These are phyloP conservation scores for Spizaetus ornatus DNA, from an alignment of 2,113 vertebrate genomes.

Conservation along the genomic window DNA sequence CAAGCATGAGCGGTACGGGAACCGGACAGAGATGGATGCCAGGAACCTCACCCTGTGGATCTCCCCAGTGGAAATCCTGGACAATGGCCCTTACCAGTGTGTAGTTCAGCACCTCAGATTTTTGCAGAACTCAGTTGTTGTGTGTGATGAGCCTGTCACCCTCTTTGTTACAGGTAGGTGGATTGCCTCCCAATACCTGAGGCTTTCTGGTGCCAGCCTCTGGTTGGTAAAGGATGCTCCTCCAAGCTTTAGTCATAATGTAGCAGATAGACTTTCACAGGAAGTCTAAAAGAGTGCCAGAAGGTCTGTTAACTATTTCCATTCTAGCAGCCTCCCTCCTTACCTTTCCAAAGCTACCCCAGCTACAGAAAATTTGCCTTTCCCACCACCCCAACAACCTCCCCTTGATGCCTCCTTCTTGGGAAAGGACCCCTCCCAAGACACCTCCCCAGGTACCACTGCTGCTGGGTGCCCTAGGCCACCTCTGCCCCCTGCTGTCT, in stretches of 20 bases:
- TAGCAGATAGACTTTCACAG: background rate
- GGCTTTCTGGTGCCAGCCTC: background rate
- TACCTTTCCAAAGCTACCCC: background rate
- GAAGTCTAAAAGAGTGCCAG: background rate
- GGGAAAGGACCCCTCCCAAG: background rate
- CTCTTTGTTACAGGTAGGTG: slow-evolving; percentile 70
- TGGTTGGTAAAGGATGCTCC: background rate
- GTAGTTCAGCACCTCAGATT: background rate
- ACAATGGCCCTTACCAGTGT: slow-evolving; percentile 62
- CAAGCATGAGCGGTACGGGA: accelerated
- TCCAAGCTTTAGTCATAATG: background rate
- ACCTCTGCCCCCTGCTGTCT: background rate
- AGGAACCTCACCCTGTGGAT: slow-evolving; percentile 58
- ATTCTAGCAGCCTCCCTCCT: background rate
- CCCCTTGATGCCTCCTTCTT: background rate
- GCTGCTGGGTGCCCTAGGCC: background rate
- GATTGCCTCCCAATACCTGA: background rate
- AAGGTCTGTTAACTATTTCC: background rate
- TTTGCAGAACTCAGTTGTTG: accelerated
- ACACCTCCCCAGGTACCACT: background rate
- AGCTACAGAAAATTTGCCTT: background rate
- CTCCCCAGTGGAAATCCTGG: background rate
- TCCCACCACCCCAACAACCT: background rate
- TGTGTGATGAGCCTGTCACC: background rate
- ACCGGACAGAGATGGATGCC: slow-evolving; percentile 31